phyloP scores from a whole-genome alignment of 35 echinoderm and acorn worm species.

The Lytechinus pictus region DNA sequence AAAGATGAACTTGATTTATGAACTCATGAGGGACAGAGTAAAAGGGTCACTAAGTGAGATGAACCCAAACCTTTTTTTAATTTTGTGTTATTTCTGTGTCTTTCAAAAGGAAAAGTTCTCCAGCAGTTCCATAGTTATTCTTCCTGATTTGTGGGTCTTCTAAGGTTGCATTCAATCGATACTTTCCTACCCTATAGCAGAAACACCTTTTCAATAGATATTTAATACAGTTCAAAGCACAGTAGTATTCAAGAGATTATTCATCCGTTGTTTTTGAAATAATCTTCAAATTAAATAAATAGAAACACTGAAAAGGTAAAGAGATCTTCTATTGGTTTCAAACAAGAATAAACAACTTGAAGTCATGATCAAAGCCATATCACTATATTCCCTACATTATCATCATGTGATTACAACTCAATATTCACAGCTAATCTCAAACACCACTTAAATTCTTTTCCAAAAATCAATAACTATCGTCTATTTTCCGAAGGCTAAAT shows the following conservation, averaged over 20 bases:
- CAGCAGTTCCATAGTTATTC: not conserved
- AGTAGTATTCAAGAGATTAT: no score
- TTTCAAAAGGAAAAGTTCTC: not conserved
- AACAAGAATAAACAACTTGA: no score
- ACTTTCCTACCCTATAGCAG: no score
- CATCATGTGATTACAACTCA: not conserved
- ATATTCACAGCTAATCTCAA: not conserved
- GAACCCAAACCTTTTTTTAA: not conserved
- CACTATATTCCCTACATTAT: not conserved
- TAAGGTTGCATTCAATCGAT: no score
- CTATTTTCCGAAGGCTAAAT: not conserved
- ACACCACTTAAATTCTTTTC: not conserved
- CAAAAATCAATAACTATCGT: not conserved
- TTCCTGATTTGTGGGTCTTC: not conserved
- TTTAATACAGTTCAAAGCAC: no score
- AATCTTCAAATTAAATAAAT: no score
- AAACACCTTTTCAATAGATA: no score
- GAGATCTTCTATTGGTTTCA: no score
- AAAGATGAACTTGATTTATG: conserved; percentile 12
- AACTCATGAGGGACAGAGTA: not conserved
- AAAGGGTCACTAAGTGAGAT: not conserved
- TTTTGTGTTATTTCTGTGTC: not conserved
- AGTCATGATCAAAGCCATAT: not conserved
- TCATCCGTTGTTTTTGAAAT: no score
- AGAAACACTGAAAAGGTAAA: no score